phyloP scores from a whole-genome alignment of 2,888 invertebrate genomes.

The Noctua janthe region DNA sequence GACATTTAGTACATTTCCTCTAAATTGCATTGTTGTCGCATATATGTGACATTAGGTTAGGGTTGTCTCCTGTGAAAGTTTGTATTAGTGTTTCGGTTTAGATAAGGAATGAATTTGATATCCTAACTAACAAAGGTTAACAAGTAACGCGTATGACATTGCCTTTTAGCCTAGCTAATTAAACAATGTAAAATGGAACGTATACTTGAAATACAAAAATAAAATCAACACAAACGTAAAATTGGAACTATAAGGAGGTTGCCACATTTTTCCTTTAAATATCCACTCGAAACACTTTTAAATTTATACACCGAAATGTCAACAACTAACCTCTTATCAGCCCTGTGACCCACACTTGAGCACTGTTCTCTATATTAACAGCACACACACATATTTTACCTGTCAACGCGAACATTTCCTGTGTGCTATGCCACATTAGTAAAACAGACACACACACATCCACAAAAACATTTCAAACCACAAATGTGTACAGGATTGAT shows the following conservation, averaged over 20 bases:
- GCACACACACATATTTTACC: constrained; percentile 69
- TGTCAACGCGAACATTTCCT: constrained; percentile 73
- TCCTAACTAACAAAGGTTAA: not conserved
- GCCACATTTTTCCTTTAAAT: not conserved
- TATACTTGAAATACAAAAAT: not conserved
- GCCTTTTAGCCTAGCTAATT: not conserved
- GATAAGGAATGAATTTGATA: not conserved
- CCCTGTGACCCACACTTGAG: constrained; percentile 69
- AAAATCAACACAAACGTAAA: not conserved
- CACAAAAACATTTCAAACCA: constrained; percentile 56
- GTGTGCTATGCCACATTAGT: constrained; percentile 69
- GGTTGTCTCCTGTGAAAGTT: constrained; percentile 2
- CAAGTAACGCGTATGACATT: not conserved
- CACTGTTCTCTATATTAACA: constrained; percentile 62
- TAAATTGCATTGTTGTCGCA: constrained; percentile 37
- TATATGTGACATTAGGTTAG: constrained; percentile 21
- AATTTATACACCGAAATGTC: not conserved
- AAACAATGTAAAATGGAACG: not conserved
- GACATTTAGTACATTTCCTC: constrained; percentile 24
- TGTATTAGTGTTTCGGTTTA: not conserved
- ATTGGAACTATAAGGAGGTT: not conserved
- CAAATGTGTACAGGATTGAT: constrained; percentile 67
- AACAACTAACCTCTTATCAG: constrained; percentile 54
- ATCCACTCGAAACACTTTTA: not conserved
- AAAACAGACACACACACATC: constrained; percentile 64